These are phyloP conservation scores for Trichacis sp. DNA, from an alignment of 2,888 invertebrate genomes.

Conservation along the genomic window DNA sequence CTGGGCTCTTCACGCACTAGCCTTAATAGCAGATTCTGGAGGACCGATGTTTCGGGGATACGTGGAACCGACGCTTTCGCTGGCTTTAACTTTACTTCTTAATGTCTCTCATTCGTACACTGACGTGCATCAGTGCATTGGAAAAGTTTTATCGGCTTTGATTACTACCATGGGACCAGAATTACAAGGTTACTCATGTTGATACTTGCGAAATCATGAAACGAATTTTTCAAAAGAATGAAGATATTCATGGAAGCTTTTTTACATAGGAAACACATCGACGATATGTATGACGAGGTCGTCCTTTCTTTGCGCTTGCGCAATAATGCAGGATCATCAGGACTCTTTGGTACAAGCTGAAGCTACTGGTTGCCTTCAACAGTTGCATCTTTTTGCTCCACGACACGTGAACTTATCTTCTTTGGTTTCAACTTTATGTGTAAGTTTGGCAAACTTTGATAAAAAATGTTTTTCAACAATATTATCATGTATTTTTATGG, in stretches of 20 bases:
- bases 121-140: slow-evolving; percentile 93
- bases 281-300: slow-evolving; percentile 82
- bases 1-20: slow-evolving; percentile 96
- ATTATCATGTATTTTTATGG: too few relatives aligned
- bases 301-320: slow-evolving; percentile 93
- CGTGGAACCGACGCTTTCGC: slow-evolving; percentile 92
- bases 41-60: slow-evolving; percentile 99
- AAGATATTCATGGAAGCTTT: too few relatives aligned
- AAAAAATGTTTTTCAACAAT: background rate
- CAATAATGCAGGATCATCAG: slow-evolving; percentile 89
- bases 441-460: slow-evolving; percentile 71
- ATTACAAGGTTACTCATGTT: slow-evolving; percentile 78
- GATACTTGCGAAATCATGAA: too few relatives aligned
- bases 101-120: slow-evolving; percentile 91
- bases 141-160: slow-evolving; percentile 91
- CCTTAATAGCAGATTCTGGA: slow-evolving; percentile 96
- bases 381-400: slow-evolving; percentile 97
- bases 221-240: too few relatives aligned
- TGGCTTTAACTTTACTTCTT: slow-evolving; percentile 89
- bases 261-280: slow-evolving; percentile 80
- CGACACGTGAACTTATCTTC: slow-evolving; percentile 92
- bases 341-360: slow-evolving; percentile 95
- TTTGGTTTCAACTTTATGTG: slow-evolving; percentile 92
- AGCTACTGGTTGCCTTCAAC: slow-evolving; percentile 95
- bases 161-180: slow-evolving; percentile 99